Conservation (phyloP, 2,888 invertebrate genomes). For the Prostheceraeus crozeri region DNA sequence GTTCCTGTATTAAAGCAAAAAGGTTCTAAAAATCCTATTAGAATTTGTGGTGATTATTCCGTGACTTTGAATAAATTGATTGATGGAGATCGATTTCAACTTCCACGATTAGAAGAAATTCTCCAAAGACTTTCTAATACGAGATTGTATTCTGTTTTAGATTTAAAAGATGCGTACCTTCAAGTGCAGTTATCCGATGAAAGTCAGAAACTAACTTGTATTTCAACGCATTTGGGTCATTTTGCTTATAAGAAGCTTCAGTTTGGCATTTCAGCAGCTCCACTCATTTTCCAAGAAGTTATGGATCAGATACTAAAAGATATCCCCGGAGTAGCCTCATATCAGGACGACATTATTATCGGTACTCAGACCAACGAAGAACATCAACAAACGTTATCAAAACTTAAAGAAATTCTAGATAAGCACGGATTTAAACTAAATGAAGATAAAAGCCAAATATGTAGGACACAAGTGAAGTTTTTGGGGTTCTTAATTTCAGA, state of each 20-base stretch:
- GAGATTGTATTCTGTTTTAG: slow-evolving; percentile 8
- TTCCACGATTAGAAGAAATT: slow-evolving; percentile 23
- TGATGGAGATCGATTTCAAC: background rate
- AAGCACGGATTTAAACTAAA: slow-evolving; percentile 28
- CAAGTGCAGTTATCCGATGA: background rate
- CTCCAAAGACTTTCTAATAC: background rate
- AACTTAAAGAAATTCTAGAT: slow-evolving; percentile 16
- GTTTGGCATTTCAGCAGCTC: slow-evolving; percentile 19
- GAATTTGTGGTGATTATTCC: slow-evolving; percentile 20
- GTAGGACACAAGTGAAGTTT: slow-evolving; percentile 22
- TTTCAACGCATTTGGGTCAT: slow-evolving; percentile 27
- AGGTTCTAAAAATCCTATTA: too few relatives aligned
- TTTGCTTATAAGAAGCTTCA: slow-evolving; percentile 13
- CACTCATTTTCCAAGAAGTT: slow-evolving; percentile 22
- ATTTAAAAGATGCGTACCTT: background rate
- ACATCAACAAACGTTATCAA: slow-evolving; percentile 13
- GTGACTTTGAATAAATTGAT: slow-evolving; percentile 10
- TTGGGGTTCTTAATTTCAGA: slow-evolving; percentile 18
- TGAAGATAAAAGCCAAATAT: slow-evolving; percentile 29
- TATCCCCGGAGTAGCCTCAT: background rate
- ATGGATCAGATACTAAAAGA: slow-evolving; percentile 14
- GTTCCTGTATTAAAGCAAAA: too few relatives aligned
- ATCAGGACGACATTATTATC: slow-evolving; percentile 29
- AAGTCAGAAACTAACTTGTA: slow-evolving; percentile 2
- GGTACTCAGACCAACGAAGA: background rate